Conservation (phyloP, 2,888 invertebrate genomes). For the Eudasyphora cyanicolor region DNA sequence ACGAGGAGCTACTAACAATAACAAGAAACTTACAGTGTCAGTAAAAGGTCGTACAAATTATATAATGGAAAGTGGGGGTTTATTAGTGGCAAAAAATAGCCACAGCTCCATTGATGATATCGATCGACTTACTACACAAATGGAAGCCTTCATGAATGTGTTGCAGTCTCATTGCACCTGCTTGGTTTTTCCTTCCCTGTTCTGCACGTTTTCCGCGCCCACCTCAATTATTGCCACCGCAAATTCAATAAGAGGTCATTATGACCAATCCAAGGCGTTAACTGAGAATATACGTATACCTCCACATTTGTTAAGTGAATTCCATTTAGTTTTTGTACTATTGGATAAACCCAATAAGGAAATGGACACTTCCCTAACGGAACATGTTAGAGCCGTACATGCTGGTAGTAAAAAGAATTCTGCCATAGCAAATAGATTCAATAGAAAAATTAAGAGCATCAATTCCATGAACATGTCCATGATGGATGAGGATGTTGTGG, state of each 20-base stretch:
- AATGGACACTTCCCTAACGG: slow-evolving; percentile 74
- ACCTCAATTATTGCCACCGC: slow-evolving; percentile 95
- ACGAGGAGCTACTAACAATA: slow-evolving; percentile 84
- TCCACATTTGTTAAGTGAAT: slow-evolving; percentile 92
- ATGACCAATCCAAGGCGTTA: slow-evolving; percentile 92
- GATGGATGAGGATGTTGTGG: neutral
- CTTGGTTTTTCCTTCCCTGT: slow-evolving; percentile 93
- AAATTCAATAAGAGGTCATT: slow-evolving; percentile 94
- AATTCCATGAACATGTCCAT: slow-evolving; percentile 73
- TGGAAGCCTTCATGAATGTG: slow-evolving; percentile 92
- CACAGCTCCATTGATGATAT: slow-evolving; percentile 97
- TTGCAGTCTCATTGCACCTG: slow-evolving; percentile 97
- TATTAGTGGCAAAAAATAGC: slow-evolving; percentile 92
- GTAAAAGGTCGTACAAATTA: slow-evolving; percentile 86
- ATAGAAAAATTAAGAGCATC: slow-evolving; percentile 78
- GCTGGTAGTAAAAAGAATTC: slow-evolving; percentile 79
- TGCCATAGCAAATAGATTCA: slow-evolving; percentile 71
- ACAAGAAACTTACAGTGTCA: slow-evolving; percentile 85
- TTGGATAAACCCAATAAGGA: slow-evolving; percentile 90
- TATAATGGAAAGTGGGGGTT: slow-evolving; percentile 84
- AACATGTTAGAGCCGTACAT: slow-evolving; percentile 90
- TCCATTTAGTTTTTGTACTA: slow-evolving; percentile 95
- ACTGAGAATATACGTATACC: slow-evolving; percentile 94
- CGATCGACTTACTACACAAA: slow-evolving; percentile 92
- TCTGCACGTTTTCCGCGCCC: slow-evolving; percentile 89